Evolutionary conservation across 2,113 vertebrate species (phyloP), one percentile per base, ranked within the genome.

Genomic region (Strix uralensis): DNA sequence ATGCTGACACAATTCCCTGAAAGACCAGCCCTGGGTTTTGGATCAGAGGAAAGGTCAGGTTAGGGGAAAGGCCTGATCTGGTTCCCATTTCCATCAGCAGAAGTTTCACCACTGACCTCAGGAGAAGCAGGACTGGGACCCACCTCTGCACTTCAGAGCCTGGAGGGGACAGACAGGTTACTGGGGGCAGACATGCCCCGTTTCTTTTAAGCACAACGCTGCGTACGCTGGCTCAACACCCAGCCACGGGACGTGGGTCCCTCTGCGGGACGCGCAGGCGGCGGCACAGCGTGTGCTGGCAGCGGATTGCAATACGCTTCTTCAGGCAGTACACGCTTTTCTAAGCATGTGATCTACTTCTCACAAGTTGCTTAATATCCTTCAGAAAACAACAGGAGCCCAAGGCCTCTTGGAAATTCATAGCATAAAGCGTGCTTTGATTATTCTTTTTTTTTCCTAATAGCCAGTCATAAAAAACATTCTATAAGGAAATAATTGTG

Each of bases 401-500:
- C 49, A 6, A 54, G 38, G 72, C 44, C 61, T 57, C 63, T 38
- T 55, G n/a, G 54, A 86, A 88, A 67, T 66, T 75, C 42, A 4
- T 57, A 36, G 47, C 40, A 12, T 91, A 95, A 95, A 95, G 79
- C 92, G 73, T 72, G 75, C 59, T 81, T 82, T 67, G 44, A 61
- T 84, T 82, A 58, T 42, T 57, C 93, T 72, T 59, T 66, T 49
- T 72, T 93, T 94, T 84, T 52, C 44, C 81, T 90, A 88, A 78
- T 88, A 78, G 86, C 62, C 55, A 34, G 44, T 78, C 21, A 55
- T 66, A 47, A 54, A 58, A 72, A 58, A 10, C 21, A 26, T 40
- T 38, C 21, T 77, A 81, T 72, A 95, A 91, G 44, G 77, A 89
- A 95, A 96, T 92, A 95, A 95, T 88, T 80, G 42, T 11, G 19